These are phyloP conservation scores for Drosophila pandora DNA, from an alignment of 1,140 invertebrate species.

Conservation along the genomic window DNA sequence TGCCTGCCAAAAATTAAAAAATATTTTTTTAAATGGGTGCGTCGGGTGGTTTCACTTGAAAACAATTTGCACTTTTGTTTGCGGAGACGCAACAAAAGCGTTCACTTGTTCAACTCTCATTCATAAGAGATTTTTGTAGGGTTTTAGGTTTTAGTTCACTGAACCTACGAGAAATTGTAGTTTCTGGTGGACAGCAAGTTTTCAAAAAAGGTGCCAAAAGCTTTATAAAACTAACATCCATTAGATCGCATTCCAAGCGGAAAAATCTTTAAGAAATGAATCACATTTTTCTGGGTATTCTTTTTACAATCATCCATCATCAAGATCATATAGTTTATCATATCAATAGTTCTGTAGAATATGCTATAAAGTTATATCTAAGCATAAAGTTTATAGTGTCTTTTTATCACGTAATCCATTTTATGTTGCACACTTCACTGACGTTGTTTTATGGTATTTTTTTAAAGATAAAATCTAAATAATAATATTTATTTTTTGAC, in stretches of 20 bases:
- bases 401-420: not conserved
- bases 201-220: slow-evolving; percentile 43
- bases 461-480: not conserved
- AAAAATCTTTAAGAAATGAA: slow-evolving; percentile 7
- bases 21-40: slow-evolving; percentile 38
- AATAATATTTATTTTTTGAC: slow-evolving; percentile 1
- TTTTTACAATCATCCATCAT: slow-evolving; percentile 15
- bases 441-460: not conserved
- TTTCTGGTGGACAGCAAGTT: slow-evolving; percentile 21
- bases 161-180: slow-evolving; percentile 16
- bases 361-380: not conserved
- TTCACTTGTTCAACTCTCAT: slow-evolving; percentile 53
- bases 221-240: slow-evolving; percentile 34
- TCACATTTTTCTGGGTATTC: slow-evolving; percentile 4
- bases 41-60: slow-evolving; percentile 48
- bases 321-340: slow-evolving; percentile 19
- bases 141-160: slow-evolving; percentile 27
- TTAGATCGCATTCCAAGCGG: slow-evolving; percentile 27
- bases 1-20: slow-evolving; percentile 27
- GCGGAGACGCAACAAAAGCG: slow-evolving; percentile 60
- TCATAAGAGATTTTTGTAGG: slow-evolving; percentile 30
- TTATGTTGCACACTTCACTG: no score
- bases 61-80: slow-evolving; percentile 81
- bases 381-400: not conserved
- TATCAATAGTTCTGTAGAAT: slow-evolving; percentile 21